Conservation (phyloP, 2,113 vertebrate species). For the Grus americana region DNA sequence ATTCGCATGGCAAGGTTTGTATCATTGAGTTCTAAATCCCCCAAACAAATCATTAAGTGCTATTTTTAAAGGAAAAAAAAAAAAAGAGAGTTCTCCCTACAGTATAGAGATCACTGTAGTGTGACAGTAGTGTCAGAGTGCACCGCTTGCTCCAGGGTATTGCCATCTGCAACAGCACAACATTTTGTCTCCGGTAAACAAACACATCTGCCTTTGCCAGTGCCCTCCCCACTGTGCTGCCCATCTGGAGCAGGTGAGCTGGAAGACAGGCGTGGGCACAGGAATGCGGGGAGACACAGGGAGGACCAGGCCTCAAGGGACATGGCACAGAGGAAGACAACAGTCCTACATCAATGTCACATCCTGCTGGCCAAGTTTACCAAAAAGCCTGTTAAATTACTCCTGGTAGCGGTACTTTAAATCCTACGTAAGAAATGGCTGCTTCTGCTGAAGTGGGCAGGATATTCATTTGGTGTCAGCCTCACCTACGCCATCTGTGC, state of each 20-base stretch:
- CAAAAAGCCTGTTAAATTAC: constrained; percentile 61
- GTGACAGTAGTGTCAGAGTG: constrained; percentile 76
- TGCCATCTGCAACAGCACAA: constrained; percentile 78
- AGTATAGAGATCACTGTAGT: constrained; percentile 54
- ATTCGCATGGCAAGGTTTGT: not conserved
- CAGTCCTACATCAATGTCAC: constrained; percentile 20
- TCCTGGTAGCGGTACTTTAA: constrained; percentile 51
- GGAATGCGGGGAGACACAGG: not conserved
- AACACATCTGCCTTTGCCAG: constrained; percentile 84
- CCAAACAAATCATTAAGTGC: not conserved
- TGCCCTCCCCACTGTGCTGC: constrained; percentile 79
- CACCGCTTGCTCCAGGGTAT: constrained; percentile 69
- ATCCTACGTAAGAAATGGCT: constrained; percentile 30
- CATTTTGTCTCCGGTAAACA: constrained; percentile 77
- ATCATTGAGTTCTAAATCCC: not conserved
- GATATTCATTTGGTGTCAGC: constrained; percentile 2
- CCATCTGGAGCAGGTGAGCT: constrained; percentile 84
- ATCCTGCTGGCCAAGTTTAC: constrained; percentile 59
- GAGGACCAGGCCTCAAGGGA: constrained; percentile 60
- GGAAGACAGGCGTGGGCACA: constrained; percentile 64
- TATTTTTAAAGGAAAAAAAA: not conserved
- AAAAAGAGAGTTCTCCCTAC: not conserved
- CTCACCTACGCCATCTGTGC: constrained; percentile 60
- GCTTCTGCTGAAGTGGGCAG: constrained; percentile 8
- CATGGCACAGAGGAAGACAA: constrained; percentile 37